These are phyloP conservation scores for Onychomys leucogaster DNA, from an alignment of 2,797 vertebrate species.

Conservation along the genomic window DNA sequence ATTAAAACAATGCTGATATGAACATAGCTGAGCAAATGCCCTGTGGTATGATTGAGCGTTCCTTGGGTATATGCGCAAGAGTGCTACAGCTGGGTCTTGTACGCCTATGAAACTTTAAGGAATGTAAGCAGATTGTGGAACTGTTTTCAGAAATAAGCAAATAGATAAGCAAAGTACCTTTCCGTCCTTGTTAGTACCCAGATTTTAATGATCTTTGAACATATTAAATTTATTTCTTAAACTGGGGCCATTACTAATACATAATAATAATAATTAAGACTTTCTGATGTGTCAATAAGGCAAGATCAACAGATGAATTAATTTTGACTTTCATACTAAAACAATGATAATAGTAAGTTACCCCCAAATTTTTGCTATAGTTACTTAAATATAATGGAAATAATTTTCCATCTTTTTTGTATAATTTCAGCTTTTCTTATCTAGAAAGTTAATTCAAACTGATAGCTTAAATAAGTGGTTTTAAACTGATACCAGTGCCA, in stretches of 20 bases:
- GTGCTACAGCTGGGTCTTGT: too few relatives aligned
- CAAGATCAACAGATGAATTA: not conserved
- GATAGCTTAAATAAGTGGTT: not conserved
- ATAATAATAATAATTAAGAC: not conserved
- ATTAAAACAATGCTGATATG: too few relatives aligned
- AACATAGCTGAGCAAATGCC: too few relatives aligned
- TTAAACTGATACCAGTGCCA: not conserved
- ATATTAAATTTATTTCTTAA: not conserved
- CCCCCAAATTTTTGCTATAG: not conserved
- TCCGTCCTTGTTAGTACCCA: not conserved
- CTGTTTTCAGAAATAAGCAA: not conserved
- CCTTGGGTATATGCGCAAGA: too few relatives aligned
- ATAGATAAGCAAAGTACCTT: not conserved
- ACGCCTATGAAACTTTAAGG: not conserved
- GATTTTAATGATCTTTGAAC: not conserved
- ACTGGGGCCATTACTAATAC: not conserved
- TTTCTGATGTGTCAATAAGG: not conserved
- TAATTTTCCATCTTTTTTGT: not conserved
- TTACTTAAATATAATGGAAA: not conserved
- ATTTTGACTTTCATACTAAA: not conserved
- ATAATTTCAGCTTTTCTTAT: constrained; percentile 5
- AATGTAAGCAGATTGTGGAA: not conserved
- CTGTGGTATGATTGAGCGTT: too few relatives aligned
- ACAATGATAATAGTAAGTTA: not conserved
- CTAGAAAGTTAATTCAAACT: not conserved